Conservation (phyloP, 2,888 invertebrate species). For the Ischnura elegans region DNA sequence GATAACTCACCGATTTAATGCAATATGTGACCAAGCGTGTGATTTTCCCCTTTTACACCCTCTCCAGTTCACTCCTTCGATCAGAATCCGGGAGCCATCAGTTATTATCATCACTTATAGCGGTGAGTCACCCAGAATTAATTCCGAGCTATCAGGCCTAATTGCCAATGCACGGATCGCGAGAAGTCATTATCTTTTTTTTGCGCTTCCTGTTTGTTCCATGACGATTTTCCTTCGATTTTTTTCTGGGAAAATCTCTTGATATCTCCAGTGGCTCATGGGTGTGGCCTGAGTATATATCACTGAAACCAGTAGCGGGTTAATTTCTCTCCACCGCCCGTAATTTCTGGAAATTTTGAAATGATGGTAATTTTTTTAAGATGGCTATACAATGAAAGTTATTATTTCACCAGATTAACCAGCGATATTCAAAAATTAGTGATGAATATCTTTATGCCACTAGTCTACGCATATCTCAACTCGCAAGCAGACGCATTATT, state of each 20-base stretch:
- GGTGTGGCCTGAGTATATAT: too few species aligned
- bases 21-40: not conserved
- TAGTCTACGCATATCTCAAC: too few species aligned
- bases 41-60: not conserved
- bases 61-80: not conserved
- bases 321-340: too few species aligned
- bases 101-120: not conserved
- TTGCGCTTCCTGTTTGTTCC: not conserved
- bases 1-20: not conserved
- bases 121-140: not conserved
- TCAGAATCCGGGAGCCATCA: not conserved
- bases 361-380: too few species aligned
- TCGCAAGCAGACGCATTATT: too few species aligned
- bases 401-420: too few species aligned
- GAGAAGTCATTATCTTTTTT: not conserved
- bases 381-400: too few species aligned
- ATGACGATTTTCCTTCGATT: not conserved
- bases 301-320: too few species aligned
- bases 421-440: too few species aligned
- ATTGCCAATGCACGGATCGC: not conserved
- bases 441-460: too few species aligned
- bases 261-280: too few species aligned
- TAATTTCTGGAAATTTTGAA: too few species aligned
- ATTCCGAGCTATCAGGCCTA: not conserved
- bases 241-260: not conserved